phyloP scores from a whole-genome alignment of 2,888 invertebrate species.

The Scaptomyza reducta region DNA sequence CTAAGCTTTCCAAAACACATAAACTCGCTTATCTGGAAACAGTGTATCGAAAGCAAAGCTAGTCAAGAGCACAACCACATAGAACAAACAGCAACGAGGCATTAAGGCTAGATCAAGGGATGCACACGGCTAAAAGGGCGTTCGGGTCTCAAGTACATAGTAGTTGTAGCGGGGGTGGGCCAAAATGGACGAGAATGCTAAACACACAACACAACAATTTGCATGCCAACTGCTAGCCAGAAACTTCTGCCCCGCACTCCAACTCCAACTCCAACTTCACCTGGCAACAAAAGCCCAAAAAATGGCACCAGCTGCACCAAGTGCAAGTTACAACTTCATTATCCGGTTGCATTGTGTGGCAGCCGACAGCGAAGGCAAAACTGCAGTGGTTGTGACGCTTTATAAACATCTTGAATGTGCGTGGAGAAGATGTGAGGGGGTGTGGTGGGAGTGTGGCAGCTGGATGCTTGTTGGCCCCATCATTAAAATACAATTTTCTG shows the following conservation, averaged over 20 bases:
- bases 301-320: constrained; percentile 36
- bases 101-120: constrained; percentile 34
- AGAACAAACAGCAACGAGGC: constrained; percentile 24
- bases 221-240: constrained; percentile 51
- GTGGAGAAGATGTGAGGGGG: not conserved
- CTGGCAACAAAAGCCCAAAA: constrained; percentile 50
- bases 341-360: constrained; percentile 44
- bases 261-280: constrained; percentile 14
- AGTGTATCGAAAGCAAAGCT: constrained; percentile 42
- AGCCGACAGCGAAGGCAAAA: constrained; percentile 18
- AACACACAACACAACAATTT: constrained; percentile 45
- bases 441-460: not conserved
- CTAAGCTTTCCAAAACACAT: not conserved
- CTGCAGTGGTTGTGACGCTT: constrained; percentile 73
- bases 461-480: constrained; percentile 48
- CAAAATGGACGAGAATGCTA: constrained; percentile 16
- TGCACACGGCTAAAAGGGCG: not conserved
- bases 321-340: constrained; percentile 69
- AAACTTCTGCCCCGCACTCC: not conserved
- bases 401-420: constrained; percentile 73
- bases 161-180: not conserved
- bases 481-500: constrained; percentile 80
- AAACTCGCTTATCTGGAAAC: not conserved
- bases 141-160: not conserved
- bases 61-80: constrained; percentile 45